A percentile compares a stretch with the other conserved stretches of the same genome.
phyloP scores from a whole-genome alignment of 2,113 vertebrate species.

The Falcunculus frontatus region DNA sequence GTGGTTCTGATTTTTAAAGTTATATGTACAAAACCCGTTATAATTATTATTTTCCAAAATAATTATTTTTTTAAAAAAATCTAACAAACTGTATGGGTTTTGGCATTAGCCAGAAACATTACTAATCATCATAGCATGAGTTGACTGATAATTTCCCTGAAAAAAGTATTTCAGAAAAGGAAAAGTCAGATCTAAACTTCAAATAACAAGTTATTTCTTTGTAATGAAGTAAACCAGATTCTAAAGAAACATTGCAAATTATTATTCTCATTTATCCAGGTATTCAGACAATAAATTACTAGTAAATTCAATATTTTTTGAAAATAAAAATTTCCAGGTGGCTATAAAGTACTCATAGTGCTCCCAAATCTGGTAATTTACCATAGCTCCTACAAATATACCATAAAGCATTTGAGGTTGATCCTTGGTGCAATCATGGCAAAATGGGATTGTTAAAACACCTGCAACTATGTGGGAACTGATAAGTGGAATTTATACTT shows the following conservation, averaged over 20 bases:
- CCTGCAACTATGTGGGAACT: slow-evolving; percentile 69
- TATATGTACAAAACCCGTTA: not conserved
- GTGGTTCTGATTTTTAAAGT: not conserved
- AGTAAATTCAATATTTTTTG: not conserved
- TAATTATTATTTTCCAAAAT: not conserved
- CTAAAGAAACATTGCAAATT: not conserved
- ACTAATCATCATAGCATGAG: not conserved
- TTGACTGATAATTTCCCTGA: not conserved
- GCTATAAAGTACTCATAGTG: not conserved
- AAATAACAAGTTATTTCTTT: not conserved
- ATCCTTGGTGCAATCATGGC: slow-evolving; percentile 18
- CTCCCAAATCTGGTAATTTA: not conserved
- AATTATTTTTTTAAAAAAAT: not conserved
- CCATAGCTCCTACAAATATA: not conserved
- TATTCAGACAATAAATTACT: not conserved
- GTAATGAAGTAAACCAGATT: not conserved
- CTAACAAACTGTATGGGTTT: not conserved
- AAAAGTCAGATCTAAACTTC: not conserved
- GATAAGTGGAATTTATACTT: slow-evolving; percentile 74
- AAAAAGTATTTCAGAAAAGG: not conserved
- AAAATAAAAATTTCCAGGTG: not conserved
- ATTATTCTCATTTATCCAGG: not conserved
- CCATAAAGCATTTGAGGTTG: not conserved
- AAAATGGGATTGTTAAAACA: slow-evolving; percentile 65
- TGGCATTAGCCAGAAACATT: not conserved